Evolutionary conservation across 2,113 vertebrate species (phyloP), one percentile per base, ranked within the genome.

Genomic region (Scomber scombrus): DNA sequence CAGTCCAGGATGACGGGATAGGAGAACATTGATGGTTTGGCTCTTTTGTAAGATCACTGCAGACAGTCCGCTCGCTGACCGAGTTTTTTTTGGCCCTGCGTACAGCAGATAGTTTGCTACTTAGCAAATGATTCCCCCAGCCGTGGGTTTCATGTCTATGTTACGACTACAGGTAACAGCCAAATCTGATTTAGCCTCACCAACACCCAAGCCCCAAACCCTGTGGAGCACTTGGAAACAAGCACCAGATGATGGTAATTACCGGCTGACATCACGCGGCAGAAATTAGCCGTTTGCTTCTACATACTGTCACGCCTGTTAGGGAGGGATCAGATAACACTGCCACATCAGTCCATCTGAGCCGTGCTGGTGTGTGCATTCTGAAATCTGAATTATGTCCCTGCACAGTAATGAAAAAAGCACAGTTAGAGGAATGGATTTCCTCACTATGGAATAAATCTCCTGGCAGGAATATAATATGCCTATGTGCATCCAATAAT

Each of bases 401-500:
- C 80, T 46, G 75, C 85, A 66, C 86, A 63, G 87, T 91, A 88
- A 94, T 91, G 91, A 93, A 89, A 92, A 86, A 92, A 83, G 90
- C 81, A 86, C 74, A 80, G 82, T 83, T 84, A 81, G 74, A 90
- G 78, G 77, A 90, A 93, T 90, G 80, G 87, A 91, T 94, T 93
- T 93, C 86, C 90, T 87, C 85, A 75, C 73, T 57, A 65, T 76
- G 75, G 83, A 91, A 93, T 91, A 91, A 92, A 93, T 91, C 89
- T 88, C 82, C 81, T 72, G 76, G 85, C 86, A 88, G 89, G 91
- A 90, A 92, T 93, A 93, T 94, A 92, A 94, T 92, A 93, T 87
- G 88, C 84, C 80, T 81, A 74, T 89, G 90, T 82, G 93, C 90
- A 91, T 89, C 85, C 85, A 87, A 92, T 94, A 94, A 95, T 94